Evolutionary conservation across 2,888 invertebrate species (phyloP).

Genomic region (Anodontia alba): DNA sequence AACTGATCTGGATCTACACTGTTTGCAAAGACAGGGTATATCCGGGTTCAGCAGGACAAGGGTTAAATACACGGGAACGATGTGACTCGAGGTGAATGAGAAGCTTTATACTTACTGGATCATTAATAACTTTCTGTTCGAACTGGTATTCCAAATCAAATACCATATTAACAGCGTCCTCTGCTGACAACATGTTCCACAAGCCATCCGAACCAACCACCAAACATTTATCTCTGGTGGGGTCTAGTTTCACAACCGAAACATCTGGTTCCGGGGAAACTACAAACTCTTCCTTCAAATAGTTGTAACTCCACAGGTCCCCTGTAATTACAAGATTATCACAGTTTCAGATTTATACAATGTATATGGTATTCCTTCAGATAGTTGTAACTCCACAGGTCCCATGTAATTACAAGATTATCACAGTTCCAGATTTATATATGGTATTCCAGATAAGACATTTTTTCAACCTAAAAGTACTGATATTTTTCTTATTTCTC

Average conservation of each 20-base stretch:
- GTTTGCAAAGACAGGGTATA: too few species aligned
- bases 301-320: conserved; percentile 99
- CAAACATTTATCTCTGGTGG: conserved; percentile 89
- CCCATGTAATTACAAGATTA: conserved; percentile 87
- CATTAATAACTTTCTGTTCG: conserved; percentile 78
- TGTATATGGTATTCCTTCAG: too few species aligned
- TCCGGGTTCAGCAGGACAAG: too few species aligned
- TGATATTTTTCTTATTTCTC: too few species aligned
- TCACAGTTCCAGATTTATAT: too few species aligned
- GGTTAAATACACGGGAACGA: too few species aligned
- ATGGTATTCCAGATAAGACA: too few species aligned
- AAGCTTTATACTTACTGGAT: conserved; percentile 69
- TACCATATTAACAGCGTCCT: conserved; percentile 93
- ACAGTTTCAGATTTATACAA: too few species aligned
- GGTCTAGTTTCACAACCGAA: conserved; percentile 92
- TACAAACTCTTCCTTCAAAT: conserved; percentile 94
- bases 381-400: conserved; percentile 98
- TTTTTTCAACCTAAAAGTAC: too few species aligned
- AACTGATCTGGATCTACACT: too few species aligned
- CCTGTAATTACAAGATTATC: conserved; percentile 86
- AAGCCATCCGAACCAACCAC: conserved; percentile 98
- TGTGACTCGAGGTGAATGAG: too few species aligned
- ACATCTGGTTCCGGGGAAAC: conserved; percentile 99
- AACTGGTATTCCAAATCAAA: conserved; percentile 78
- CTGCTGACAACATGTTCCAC: conserved; percentile 96